Base-by-base conservation (phyloP, 2,113 vertebrate species). In the Vulpes vulpes region DNA sequence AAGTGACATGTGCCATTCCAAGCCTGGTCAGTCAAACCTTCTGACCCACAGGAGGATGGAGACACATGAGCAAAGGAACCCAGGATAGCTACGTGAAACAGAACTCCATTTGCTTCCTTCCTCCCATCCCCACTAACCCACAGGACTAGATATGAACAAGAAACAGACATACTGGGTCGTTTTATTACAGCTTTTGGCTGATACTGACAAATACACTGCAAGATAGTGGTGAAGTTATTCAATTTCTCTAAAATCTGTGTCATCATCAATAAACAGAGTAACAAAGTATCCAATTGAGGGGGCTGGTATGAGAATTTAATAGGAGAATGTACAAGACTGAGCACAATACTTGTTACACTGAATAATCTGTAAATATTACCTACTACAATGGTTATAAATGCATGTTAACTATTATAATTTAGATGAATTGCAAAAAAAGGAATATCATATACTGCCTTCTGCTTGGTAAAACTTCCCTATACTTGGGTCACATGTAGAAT, bases 251-350 rank as follows among this genome's bases (percentile, higher is more conserved):
- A 95, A 71, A 5, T 67, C 11, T 20, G 0, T 22, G 20, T 55
- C 51, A 57, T 57, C 43, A 51, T 81, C 43, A 69, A 22, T 67
- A 92, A 86, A 74, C 53, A 93, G 60, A 95, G 55, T 49, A 84
- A 86, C 30, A 49, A 43, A 51, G 32, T 30, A 73, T 65, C 80
- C 59, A 92, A 81, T 16, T 91, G 20, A 51, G 67, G n/a, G 25
- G 8, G 8, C 12, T 43, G 49, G 38, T 65, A 1, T 83, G 59
- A 93, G 22, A 35, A 67, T 59, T 84, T 88, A 88, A 30, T 88
- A 60, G 57, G 43, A 94, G 89, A 90, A 92, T 73, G 15, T 91
- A 38, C 20, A 94, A n/a, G 55, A 67, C 32, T 90, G 32, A 94
- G 35, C 16, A 90, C 49, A 83, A 80, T 14, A 51, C 43, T 90